Evolutionary conservation across 2,113 vertebrate species (phyloP).

Genomic region (Gallinago media): DNA sequence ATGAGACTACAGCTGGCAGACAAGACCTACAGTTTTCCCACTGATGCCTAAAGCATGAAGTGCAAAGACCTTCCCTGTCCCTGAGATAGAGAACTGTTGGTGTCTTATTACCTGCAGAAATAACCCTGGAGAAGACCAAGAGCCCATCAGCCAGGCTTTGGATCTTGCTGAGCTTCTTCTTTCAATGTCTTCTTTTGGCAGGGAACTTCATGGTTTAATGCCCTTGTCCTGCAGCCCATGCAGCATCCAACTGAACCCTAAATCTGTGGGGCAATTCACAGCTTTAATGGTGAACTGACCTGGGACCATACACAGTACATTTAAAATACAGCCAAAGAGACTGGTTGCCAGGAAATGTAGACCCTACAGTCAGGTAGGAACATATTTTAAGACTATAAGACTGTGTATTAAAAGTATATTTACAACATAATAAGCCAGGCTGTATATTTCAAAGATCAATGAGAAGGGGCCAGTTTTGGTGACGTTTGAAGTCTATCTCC

Average conservation of each 20-base stretch:
- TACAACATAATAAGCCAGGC: slow-evolving; percentile 13
- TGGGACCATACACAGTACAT: neutral
- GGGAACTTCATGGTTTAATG: neutral
- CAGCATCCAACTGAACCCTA: neutral
- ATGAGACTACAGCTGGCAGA: neutral
- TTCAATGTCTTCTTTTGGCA: neutral
- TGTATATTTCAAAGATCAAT: slow-evolving; percentile 56
- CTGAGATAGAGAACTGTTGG: neutral
- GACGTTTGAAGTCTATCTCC: slow-evolving; percentile 68
- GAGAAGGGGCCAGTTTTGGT: slow-evolving; percentile 32
- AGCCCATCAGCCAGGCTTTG: neutral
- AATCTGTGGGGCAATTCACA: neutral
- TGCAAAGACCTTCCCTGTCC: neutral
- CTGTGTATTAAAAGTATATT: slow-evolving; percentile 17
- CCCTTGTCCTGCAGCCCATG: neutral
- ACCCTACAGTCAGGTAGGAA: neutral
- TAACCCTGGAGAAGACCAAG: neutral
- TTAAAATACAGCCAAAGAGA: neutral
- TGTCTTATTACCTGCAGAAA: neutral
- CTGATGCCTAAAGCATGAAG: neutral
- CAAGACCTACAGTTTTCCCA: neutral
- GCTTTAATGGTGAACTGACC: neutral
- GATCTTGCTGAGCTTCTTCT: neutral
- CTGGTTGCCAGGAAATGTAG: neutral
- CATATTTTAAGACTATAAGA: slow-evolving; percentile 12